Evolutionary conservation across 2,113 vertebrate species (phyloP), one percentile per base, ranked within the genome.

Genomic region (Entomyzon cyanotis): DNA sequence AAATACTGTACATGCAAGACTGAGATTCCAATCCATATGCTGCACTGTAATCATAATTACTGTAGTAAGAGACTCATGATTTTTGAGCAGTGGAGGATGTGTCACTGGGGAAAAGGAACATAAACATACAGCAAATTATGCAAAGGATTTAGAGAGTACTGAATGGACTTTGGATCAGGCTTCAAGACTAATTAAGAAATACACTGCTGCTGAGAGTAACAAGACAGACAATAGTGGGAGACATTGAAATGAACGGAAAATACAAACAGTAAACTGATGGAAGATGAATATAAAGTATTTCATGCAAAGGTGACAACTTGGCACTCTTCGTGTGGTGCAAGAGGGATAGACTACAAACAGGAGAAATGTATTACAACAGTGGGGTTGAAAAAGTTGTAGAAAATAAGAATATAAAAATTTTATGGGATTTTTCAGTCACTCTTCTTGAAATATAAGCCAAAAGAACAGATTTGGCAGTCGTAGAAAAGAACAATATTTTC

Each of bases 181-280:
- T 91, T 93, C 82, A 73, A 87, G 94, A 85, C n/a, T 46, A 83
- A 90, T 9, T 85, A 67, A 90, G 82, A 93, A 83, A 85, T 58
- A 73, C 41, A 62, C 46, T 89, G 27, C 55, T 90, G 42, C n/a
- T 62, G 78, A 70, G 64, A 82, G 52, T 28, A 92, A 69, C 18
- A 76, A 80, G 55, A 69, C 24, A 87, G 41, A 52, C 44, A 90
- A 82, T 17, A 63, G 59, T 4, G 23, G 82, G 49, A 84, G 64
- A 59, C 14, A 52, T 11, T 5, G 20, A 91, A 93, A 75, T 28
- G 52, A 52, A 64, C 18, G n/a, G 74, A 52, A 68, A 68, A 95
- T 55, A 14, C 8, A 86, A 64, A 56, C 28, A 71, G 42, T 23
- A 64, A 94, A 60, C 23, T 31, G 49, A 30, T 31, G 15, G 56